Conservation (phyloP, 2,888 invertebrate species). For the Apocheima hispidaria region DNA sequence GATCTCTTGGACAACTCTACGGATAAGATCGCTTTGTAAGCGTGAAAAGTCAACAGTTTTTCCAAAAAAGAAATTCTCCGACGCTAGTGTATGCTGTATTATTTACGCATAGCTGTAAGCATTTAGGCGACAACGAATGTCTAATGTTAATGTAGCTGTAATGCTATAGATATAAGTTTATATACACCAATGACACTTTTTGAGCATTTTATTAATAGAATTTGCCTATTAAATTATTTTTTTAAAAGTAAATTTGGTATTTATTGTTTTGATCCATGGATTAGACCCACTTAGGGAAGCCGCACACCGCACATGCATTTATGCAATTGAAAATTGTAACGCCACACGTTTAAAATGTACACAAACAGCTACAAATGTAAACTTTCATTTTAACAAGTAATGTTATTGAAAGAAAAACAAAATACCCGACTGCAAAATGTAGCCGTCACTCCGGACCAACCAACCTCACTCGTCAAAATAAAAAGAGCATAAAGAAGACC, state of each 20-base stretch:
- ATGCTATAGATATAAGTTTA: slow-evolving; percentile 74
- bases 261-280: not conserved
- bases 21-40: too few species aligned
- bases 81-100: slow-evolving; percentile 31
- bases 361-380: too few species aligned
- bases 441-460: too few species aligned
- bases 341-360: too few species aligned
- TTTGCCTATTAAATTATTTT: slow-evolving; percentile 86
- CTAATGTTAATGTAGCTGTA: slow-evolving; percentile 68
- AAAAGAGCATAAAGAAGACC: too few species aligned
- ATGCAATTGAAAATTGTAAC: too few species aligned
- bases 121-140: slow-evolving; percentile 65
- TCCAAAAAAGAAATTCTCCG: slow-evolving; percentile 30
- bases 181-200: slow-evolving; percentile 85
- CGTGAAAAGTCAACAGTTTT: not conserved
- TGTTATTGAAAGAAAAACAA: too few species aligned
- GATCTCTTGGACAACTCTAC: not conserved
- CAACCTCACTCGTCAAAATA: too few species aligned
- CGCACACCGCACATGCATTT: too few species aligned
- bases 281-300: too few species aligned
- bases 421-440: too few species aligned
- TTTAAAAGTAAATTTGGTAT: slow-evolving; percentile 60
- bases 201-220: slow-evolving; percentile 82
- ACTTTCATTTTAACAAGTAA: too few species aligned
- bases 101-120: slow-evolving; percentile 36